These are phyloP conservation scores for Catharus fuscescens DNA, from an alignment of 2,113 vertebrate species.

Conservation along the genomic window DNA sequence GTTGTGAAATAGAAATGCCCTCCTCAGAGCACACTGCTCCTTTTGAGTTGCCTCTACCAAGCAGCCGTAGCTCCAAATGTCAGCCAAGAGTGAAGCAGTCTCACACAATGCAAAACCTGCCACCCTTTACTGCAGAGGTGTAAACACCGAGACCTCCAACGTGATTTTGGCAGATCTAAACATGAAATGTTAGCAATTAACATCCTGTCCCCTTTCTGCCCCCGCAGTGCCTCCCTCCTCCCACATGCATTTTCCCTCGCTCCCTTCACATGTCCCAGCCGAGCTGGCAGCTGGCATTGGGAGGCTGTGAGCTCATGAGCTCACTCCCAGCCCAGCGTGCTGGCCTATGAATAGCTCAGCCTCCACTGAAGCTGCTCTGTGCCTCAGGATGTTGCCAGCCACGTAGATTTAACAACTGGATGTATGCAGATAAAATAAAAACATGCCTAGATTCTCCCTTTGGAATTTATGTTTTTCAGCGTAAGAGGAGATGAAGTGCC, in stretches of 20 bases:
- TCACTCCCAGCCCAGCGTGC: not conserved
- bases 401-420: not conserved
- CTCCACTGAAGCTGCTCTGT: not conserved
- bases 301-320: not conserved
- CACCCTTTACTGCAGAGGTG: not conserved
- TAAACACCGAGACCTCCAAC: not conserved
- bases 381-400: not conserved
- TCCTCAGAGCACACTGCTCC: not conserved
- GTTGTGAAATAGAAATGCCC: not conserved
- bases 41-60: not conserved
- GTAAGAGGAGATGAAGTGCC: not conserved
- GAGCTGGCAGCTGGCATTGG: slow-evolving; percentile 14
- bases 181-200: not conserved
- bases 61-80: not conserved
- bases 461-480: not conserved
- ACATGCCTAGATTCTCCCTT: not conserved
- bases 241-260: not conserved
- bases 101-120: not conserved
- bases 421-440: slow-evolving; percentile 9
- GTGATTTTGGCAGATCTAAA: not conserved
- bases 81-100: not conserved
- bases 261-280: not conserved
- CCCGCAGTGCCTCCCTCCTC: not conserved
- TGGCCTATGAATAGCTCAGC: slow-evolving; percentile 17
- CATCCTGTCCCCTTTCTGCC: not conserved